phyloP scores from a whole-genome alignment of 2,888 invertebrate species.

The Opisthograptis luteolata region DNA sequence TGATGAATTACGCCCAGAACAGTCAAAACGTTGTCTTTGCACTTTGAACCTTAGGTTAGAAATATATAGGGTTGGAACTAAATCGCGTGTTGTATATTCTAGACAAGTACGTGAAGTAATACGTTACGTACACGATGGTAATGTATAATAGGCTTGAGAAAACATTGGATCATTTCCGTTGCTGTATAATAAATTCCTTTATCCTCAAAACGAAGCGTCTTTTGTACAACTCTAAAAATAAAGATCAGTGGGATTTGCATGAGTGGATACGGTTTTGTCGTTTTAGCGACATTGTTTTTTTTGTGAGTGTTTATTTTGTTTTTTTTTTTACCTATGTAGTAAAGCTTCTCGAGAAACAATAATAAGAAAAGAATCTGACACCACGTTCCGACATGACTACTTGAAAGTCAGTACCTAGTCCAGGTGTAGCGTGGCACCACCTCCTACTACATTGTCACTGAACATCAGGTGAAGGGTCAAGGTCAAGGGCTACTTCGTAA shows the following conservation, averaged over 20 bases:
- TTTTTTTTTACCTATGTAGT: too few relatives aligned
- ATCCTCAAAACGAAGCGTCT: conserved; percentile 17
- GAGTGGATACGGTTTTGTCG: conserved; percentile 11
- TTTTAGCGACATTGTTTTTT: conserved; percentile 8
- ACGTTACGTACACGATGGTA: conserved; percentile 24
- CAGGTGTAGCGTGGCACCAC: too few relatives aligned
- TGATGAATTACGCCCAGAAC: conserved; percentile 21
- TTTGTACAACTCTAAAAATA: conserved; percentile 17
- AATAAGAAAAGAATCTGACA: too few relatives aligned
- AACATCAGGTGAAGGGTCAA: too few relatives aligned
- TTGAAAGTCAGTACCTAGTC: too few relatives aligned
- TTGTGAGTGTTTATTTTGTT: neutral
- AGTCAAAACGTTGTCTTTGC: conserved; percentile 5
- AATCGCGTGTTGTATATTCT: neutral
- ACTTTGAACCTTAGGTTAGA: conserved; percentile 11
- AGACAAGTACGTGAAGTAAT: conserved; percentile 19
- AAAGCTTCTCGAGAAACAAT: too few relatives aligned
- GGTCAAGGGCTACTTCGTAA: too few relatives aligned
- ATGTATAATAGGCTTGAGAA: conserved; percentile 28
- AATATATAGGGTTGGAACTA: conserved; percentile 9
- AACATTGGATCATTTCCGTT: conserved; percentile 25
- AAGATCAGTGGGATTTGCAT: conserved; percentile 17
- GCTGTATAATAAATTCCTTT: conserved; percentile 26
- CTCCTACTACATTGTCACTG: too few relatives aligned
- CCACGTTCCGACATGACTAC: too few relatives aligned